Conservation (phyloP, 1,140 invertebrate genomes). For the Nasonia giraulti region DNA sequence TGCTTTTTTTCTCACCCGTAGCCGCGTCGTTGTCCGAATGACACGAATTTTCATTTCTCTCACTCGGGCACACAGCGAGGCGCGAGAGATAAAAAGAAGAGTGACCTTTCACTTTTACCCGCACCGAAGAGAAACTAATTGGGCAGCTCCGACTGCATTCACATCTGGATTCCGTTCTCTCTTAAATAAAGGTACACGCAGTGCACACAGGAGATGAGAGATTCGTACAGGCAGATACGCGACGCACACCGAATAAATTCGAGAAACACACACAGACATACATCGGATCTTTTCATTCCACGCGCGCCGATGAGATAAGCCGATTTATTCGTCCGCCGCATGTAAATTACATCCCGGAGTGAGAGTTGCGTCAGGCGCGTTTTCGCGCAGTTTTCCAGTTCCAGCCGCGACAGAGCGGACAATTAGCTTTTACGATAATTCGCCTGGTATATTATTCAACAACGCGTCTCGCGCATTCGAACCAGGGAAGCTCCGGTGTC, state of each 20-base stretch:
- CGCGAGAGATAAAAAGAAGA: slow-evolving; percentile 26
- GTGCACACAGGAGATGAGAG: neutral
- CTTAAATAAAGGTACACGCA: neutral
- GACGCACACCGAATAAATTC: neutral
- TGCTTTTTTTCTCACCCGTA: neutral
- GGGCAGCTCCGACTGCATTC: neutral
- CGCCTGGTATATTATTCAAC: neutral
- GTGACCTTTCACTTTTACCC: slow-evolving; percentile 35
- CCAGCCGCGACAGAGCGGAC: neutral
- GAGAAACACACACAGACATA: neutral
- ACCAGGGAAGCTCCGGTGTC: neutral
- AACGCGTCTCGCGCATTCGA: neutral
- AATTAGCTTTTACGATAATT: neutral
- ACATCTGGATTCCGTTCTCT: slow-evolving; percentile 25
- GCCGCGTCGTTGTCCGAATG: neutral
- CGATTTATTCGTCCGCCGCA: neutral
- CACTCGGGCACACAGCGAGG: neutral
- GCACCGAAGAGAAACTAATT: slow-evolving; percentile 16
- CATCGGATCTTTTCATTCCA: neutral
- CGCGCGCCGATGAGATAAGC: neutral
- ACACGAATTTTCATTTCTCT: slow-evolving; percentile 11
- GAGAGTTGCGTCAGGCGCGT: neutral
- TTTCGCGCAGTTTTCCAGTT: neutral
- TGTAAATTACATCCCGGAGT: no score
- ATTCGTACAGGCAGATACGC: slow-evolving; percentile 7